A percentile compares a stretch with the other conserved stretches of the same genome.
These are phyloP conservation scores for Galaxias olidus DNA, from an alignment of 2,797 vertebrate species.

Conservation along the genomic window DNA sequence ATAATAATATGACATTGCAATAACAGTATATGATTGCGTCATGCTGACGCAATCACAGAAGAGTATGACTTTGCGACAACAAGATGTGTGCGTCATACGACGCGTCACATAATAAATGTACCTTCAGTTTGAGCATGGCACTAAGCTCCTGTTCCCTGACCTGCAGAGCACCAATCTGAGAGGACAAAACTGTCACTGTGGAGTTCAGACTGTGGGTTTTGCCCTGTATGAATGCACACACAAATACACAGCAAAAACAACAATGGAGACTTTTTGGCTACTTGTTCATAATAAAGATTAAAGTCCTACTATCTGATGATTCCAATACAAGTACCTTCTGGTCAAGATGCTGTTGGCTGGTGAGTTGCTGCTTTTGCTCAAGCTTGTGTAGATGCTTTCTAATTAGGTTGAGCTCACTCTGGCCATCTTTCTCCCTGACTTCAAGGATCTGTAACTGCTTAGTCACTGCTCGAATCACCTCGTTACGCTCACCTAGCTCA, in stretches of 20 bases:
- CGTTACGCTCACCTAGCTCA: slow-evolving; percentile 83
- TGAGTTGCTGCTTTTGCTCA: slow-evolving; percentile 67
- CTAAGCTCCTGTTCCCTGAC: slow-evolving; percentile 85
- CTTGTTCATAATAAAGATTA: not conserved
- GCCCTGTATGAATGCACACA: slow-evolving; percentile 66
- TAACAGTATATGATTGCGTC: no score
- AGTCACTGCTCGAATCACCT: slow-evolving; percentile 79
- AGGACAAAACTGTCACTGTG: slow-evolving; percentile 79
- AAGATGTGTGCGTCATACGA: no score
- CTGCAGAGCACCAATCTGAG: slow-evolving; percentile 82
- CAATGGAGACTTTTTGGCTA: not conserved
- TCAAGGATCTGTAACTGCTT: slow-evolving; percentile 75
- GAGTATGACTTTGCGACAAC: no score
- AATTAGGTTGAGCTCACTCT: slow-evolving; percentile 66
- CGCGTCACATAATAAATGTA: no score
- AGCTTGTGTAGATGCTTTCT: slow-evolving; percentile 77
- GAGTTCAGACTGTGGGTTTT: slow-evolving; percentile 82
- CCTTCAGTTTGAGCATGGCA: slow-evolving; percentile 87
- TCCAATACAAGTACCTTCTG: slow-evolving; percentile 80
- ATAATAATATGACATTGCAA: no score
- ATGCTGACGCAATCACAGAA: no score
- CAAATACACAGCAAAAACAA: slow-evolving; percentile 1
- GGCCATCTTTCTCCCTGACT: slow-evolving; percentile 71
- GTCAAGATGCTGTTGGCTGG: slow-evolving; percentile 72
- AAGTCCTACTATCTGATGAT: not conserved